Percentiles rank a stretch among this genome's conserved stretches.
Evolutionary conservation across 2,888 invertebrate species (phyloP).

Genomic region (Plutella xylostella): DNA sequence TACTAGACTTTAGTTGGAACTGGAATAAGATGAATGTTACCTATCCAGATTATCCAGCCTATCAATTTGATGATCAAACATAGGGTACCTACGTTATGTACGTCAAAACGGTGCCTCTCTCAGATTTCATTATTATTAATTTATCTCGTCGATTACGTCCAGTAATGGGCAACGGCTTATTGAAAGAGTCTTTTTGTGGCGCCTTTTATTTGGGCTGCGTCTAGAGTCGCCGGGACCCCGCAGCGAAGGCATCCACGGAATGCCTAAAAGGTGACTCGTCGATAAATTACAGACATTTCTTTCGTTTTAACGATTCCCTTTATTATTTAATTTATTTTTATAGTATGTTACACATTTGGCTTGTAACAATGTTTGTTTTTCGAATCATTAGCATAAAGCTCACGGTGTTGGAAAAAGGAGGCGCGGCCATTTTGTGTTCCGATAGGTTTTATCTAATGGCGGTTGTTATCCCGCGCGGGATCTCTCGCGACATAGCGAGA

Average conservation of each 20-base stretch:
- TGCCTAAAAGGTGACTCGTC: conserved; percentile 68
- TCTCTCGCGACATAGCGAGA: conserved; percentile 54
- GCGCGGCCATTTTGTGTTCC: conserved; percentile 49
- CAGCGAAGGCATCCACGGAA: conserved; percentile 63
- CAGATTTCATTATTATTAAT: conserved; percentile 61
- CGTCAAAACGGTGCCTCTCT: conserved; percentile 17
- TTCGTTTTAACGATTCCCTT: conserved; percentile 69
- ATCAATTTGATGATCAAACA: not conserved
- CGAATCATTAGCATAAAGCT: conserved; percentile 63
- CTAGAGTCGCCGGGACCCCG: conserved; percentile 63
- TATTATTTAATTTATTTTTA: conserved; percentile 70
- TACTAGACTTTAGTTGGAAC: no score
- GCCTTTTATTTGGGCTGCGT: conserved; percentile 65
- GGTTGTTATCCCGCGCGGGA: conserved; percentile 42
- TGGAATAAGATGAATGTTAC: no score
- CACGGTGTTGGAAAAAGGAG: conserved; percentile 48
- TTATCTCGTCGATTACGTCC: conserved; percentile 65
- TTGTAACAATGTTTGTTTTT: conserved; percentile 69
- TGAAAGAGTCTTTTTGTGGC: conserved; percentile 69
- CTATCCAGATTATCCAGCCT: no score
- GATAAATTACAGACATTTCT: conserved; percentile 69
- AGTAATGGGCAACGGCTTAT: conserved; percentile 64
- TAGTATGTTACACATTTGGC: conserved; percentile 68
- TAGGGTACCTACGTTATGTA: not conserved
- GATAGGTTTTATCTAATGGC: conserved; percentile 52